Evolutionary conservation across 2,888 invertebrate species (phyloP).

Genomic region (Drepanosiphum platanoidis): DNA sequence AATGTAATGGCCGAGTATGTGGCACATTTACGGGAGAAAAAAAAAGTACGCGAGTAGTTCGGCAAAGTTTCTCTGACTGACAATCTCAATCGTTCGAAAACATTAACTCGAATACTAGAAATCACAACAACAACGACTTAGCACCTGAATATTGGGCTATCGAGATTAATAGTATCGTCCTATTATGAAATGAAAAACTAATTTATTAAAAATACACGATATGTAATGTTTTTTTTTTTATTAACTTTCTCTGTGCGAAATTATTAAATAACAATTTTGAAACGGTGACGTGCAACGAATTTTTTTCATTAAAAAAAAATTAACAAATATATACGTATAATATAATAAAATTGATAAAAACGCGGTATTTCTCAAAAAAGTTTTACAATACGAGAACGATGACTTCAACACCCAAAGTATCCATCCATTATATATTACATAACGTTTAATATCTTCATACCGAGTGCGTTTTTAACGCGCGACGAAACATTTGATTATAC

Average conservation of each 20-base stretch:
- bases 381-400: background rate
- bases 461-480: background rate
- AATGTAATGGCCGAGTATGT: no score
- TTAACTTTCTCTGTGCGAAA: no score
- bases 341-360: background rate
- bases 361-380: background rate
- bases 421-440: conserved; percentile 2
- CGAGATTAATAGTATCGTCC: background rate
- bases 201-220: no score
- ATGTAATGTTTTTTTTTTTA: no score
- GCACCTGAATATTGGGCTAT: no score
- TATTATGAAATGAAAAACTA: background rate
- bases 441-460: conserved; percentile 2
- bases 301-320: background rate
- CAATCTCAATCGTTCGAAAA: no score
- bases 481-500: background rate
- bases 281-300: background rate
- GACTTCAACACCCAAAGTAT: background rate
- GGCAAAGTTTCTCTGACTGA: no score
- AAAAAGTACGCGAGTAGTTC: no score
- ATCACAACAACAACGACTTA: no score
- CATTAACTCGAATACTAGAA: no score
- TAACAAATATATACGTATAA: background rate
- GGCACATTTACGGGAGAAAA: no score
- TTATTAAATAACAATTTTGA: background rate